Percentiles rank a stretch among this genome's conserved stretches.
Evolutionary conservation across 2,113 vertebrate species (phyloP).

Genomic region (Physeter macrocephalus): DNA sequence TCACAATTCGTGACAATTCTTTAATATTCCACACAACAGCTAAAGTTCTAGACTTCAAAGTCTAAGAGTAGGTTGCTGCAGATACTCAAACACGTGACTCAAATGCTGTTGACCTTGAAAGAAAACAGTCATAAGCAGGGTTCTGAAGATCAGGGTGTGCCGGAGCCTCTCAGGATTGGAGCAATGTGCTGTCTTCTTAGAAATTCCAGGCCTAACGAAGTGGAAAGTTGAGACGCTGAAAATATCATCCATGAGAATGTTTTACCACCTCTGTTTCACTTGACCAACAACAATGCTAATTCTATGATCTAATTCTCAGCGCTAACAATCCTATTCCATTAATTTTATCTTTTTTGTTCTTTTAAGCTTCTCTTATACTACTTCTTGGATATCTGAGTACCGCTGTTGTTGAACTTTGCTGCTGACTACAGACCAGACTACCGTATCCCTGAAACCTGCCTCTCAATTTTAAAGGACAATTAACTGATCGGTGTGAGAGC

Average conservation of each 20-base stretch:
- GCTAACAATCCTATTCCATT: neutral
- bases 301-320: neutral
- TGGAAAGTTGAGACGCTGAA: neutral
- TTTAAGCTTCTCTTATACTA: neutral
- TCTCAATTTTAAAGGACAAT: neutral
- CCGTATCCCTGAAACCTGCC: neutral
- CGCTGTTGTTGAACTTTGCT: neutral
- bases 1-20: neutral
- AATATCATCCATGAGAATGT: neutral
- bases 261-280: neutral
- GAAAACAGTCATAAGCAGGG: neutral
- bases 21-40: neutral
- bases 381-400: neutral
- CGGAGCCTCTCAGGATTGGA: rapidly evolving
- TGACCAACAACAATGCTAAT: neutral
- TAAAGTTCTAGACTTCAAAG: neutral
- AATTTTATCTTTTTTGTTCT: neutral
- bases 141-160: neutral
- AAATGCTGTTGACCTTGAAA: neutral
- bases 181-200: rapidly evolving
- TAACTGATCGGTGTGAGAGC: neutral
- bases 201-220: neutral
- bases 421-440: neutral
- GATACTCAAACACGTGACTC: neutral
- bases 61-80: neutral